Evolutionary conservation across 2,888 invertebrate species (phyloP), one percentile per base, ranked within the genome.

Genomic region (Odontomyia ornata): DNA sequence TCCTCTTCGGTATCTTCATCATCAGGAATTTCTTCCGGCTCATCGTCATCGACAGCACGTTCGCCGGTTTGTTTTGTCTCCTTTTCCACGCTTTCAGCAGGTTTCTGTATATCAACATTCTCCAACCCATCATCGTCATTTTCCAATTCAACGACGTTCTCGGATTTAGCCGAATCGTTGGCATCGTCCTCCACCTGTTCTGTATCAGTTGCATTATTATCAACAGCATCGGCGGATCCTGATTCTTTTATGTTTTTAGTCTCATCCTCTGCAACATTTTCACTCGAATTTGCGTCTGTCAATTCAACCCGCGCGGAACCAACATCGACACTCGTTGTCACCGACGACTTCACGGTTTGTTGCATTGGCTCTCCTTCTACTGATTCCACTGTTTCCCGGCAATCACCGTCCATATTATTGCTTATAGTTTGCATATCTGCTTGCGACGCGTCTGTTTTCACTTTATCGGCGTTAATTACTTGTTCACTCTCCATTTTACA

Each of bases 401-500:
- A 73, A 73, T 60, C 36, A 4, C 9, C 27, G 15, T n/a, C 43
- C 43, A 73, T 56, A 7, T n/a, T 57, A 5, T 57, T 30, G 25
- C 23, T 36, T 57, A 30, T 3, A 28, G 18, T 28, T 28, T 64
- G 15, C 11, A 15, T 13, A 52, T 27, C 15, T 56, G 56, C 27
- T 18, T 7, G 30, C 30, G 56, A 56, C 7, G 15, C 18, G 21
- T n/a, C 47, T 23, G 18, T 60, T 36, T 18, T 5, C 30, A 60
- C 36, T 9, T 18, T 72, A 18, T 56, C 28, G 9, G 28, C 7
- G 13, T 36, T 43, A 21, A 23, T 36, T 57, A 25, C 11, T 15
- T 15, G 30, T 23, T 57, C 57, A 60, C 36, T 60, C 25, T 73
- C 73, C 73, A 73, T 73, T 73, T 73, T 73, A 52, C 73, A 73